Base-by-base conservation (phyloP, 2,888 invertebrate species). In the Phymatocera aterrima region DNA sequence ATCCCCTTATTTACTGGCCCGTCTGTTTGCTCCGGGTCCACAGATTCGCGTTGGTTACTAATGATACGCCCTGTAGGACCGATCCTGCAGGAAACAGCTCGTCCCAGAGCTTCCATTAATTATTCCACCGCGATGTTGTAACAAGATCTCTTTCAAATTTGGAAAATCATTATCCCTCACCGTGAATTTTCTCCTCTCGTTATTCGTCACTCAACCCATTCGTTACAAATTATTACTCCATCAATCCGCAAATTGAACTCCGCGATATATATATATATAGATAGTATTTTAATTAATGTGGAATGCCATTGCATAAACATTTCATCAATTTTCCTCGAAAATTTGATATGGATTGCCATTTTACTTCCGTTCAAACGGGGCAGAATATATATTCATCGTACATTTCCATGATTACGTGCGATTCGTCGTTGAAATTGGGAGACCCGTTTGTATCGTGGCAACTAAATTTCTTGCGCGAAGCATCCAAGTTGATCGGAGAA, bases 1-100 rank as follows among this genome's bases (percentile, higher is more conserved):
- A 51, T 15, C 51, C 72, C 51, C 48, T 31, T 37, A 18, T 34
- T 51, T 72, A 34, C 34, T n/a, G n/a, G n/a, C 5, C 15, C 72
- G 72, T 34, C 51, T 72, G 48, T 72, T 48, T 72, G 34, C 51
- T 21, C 18, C 4, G 72, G 31, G 51, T 51, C 72, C 48, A 72
- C 72, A 72, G 72, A 72, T 72, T 72, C 72, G 31, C 51, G 18
- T 34, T 28, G 72, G 72, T 72, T 51, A 72, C 51, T 48, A 31
- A 43, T 1, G 34, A 48, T 51, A 48, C 48, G 51, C 24, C 61
- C 34, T 43, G 31, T 43, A n/a, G n/a, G n/a, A 43, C 24, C 21
- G 64, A 68, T 28, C 68, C 12, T 43, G 21, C 34, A 5, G 48
- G n/a, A n/a, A n/a, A n/a, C n/a, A 34, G 51, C 70, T 12, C 46